Conservation (phyloP, 2,888 invertebrate species). For the Endotricha flammealis region DNA sequence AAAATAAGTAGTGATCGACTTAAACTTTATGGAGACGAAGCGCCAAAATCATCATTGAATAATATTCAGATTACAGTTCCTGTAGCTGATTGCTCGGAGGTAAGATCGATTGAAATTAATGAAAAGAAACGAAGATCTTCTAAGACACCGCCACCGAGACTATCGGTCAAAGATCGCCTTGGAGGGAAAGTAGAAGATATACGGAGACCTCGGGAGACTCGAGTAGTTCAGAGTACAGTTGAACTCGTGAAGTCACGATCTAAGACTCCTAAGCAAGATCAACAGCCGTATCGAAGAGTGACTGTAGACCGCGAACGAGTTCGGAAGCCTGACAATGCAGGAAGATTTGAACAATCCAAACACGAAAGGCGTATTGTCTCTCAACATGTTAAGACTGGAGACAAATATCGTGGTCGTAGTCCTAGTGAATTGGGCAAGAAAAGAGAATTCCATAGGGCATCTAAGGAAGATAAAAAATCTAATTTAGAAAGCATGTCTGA, state of each 20-base stretch:
- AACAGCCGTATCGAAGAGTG: conserved; percentile 69
- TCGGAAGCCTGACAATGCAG: conserved; percentile 49
- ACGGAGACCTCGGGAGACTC: conserved; percentile 71
- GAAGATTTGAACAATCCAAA: conserved; percentile 40
- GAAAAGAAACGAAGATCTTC: conserved; percentile 62
- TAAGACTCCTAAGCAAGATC: conserved; percentile 64
- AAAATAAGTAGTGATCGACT: conserved; percentile 84
- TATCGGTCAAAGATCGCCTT: conserved; percentile 88
- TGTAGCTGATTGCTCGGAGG: conserved; percentile 51
- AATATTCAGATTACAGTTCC: conserved; percentile 79
- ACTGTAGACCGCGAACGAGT: conserved; percentile 66
- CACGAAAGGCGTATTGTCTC: conserved; percentile 40
- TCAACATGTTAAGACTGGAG: conserved; percentile 40
- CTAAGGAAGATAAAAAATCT: conserved; percentile 41
- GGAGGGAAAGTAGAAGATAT: conserved; percentile 85
- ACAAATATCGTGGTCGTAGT: conserved; percentile 38
- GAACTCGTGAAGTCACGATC: conserved; percentile 76
- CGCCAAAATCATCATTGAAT: conserved; percentile 53
- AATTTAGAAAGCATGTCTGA: conserved; percentile 22
- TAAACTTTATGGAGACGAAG: conserved; percentile 80
- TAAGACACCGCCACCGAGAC: conserved; percentile 78
- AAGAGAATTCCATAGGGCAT: conserved; percentile 40
- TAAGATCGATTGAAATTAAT: conserved; percentile 66
- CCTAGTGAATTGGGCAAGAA: conserved; percentile 35
- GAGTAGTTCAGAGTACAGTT: conserved; percentile 73